phyloP scores from a whole-genome alignment of 2,797 vertebrate genomes.

The Eulemur coronatus region DNA sequence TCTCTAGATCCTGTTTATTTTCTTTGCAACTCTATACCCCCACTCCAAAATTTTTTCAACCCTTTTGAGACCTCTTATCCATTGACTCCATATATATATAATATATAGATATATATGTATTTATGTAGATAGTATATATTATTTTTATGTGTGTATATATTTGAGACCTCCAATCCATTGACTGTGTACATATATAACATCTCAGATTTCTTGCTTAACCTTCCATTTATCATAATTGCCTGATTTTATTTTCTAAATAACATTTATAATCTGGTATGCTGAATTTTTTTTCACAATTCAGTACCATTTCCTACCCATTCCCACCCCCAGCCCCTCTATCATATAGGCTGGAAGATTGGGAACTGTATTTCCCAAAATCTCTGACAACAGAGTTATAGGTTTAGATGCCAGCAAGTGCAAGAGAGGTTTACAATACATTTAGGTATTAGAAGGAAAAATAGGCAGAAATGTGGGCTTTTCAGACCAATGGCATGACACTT shows the following conservation, averaged over 20 bases:
- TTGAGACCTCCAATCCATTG: too few species aligned
- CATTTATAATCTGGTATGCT: too few species aligned
- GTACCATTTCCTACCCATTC: not conserved
- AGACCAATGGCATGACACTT: not conserved
- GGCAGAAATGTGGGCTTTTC: not conserved
- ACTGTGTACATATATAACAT: too few species aligned
- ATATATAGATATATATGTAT: too few species aligned
- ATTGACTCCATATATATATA: too few species aligned
- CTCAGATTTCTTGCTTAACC: not conserved
- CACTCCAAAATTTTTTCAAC: too few species aligned
- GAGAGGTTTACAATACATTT: not conserved
- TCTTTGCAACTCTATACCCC: too few species aligned
- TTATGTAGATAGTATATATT: too few species aligned
- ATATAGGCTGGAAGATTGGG: not conserved
- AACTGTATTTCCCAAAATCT: not conserved
- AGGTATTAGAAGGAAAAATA: not conserved
- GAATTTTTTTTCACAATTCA: not conserved
- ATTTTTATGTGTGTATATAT: too few species aligned
- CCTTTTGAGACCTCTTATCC: too few species aligned
- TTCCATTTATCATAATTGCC: not conserved
- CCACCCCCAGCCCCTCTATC: not conserved
- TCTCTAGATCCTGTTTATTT: too few species aligned
- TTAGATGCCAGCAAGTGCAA: not conserved
- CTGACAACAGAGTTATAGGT: too few species aligned
- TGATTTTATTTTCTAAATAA: not conserved